A percentile compares a stretch with the other conserved stretches of the same genome.
Conservation (phyloP, 2,113 vertebrate species). For the Neomonachus schauinslandi region DNA sequence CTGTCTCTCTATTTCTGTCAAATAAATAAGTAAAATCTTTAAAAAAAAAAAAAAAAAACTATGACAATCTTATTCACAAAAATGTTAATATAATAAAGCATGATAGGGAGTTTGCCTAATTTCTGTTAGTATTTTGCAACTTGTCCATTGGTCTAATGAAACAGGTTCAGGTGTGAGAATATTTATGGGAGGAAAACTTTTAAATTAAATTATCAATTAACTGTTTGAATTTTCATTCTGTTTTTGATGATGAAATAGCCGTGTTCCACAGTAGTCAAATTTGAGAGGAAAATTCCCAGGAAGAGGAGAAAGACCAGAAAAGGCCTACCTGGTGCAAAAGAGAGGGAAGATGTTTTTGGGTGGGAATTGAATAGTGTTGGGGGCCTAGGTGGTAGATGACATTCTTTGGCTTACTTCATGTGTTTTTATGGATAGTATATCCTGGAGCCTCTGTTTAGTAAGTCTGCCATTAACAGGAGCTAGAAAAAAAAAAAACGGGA, state of each 20-base stretch:
- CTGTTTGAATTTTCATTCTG: slow-evolving; percentile 38
- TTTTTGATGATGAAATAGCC: background rate
- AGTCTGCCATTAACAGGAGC: background rate
- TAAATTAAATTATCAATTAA: background rate
- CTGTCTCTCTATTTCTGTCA: no score
- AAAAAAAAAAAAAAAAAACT: background rate
- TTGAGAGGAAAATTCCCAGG: background rate
- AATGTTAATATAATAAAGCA: background rate
- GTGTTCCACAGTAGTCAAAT: background rate
- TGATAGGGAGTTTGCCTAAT: background rate
- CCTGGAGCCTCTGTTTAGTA: background rate
- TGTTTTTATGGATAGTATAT: background rate
- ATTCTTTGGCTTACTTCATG: background rate
- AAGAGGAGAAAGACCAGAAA: background rate
- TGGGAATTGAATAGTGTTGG: background rate
- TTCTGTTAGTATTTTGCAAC: background rate
- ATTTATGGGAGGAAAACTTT: background rate
- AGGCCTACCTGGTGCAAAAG: background rate
- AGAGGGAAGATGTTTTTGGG: background rate
- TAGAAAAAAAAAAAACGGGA: background rate
- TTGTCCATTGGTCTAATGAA: background rate
- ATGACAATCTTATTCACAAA: background rate
- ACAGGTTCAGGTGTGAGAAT: background rate
- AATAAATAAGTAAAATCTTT: no score
- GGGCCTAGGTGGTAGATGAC: background rate